phyloP scores from a whole-genome alignment of 2,888 invertebrate genomes.

The Drosophila sordidula region DNA sequence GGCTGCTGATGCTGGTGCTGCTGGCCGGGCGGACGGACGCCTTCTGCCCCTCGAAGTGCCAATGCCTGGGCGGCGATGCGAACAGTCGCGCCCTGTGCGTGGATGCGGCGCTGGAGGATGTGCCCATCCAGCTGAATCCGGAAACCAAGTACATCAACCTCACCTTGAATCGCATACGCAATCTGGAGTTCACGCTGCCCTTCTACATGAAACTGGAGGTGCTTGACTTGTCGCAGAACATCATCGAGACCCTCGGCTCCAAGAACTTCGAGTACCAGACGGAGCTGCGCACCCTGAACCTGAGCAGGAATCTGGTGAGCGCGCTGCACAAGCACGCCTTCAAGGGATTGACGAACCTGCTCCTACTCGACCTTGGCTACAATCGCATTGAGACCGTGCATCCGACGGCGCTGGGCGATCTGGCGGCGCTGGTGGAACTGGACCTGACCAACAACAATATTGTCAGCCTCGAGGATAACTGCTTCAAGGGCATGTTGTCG shows the following conservation, averaged over 20 bases:
- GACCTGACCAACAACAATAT: constrained; percentile 92
- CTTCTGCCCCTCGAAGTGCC: constrained; percentile 92
- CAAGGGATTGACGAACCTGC: constrained; percentile 89
- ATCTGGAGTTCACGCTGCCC: constrained; percentile 91
- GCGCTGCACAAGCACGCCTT: constrained; percentile 91
- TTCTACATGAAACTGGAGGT: constrained; percentile 92
- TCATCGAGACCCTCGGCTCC: constrained; percentile 91
- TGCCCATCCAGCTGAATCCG: constrained; percentile 95
- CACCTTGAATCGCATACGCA: constrained; percentile 92
- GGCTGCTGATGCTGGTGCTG: constrained; percentile 69
- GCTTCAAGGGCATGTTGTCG: constrained; percentile 89
- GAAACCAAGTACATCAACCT: constrained; percentile 93
- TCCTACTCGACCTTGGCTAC: constrained; percentile 90
- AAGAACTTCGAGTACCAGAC: constrained; percentile 92
- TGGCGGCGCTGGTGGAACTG: constrained; percentile 90
- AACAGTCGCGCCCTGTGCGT: constrained; percentile 91
- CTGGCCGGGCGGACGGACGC: constrained; percentile 50
- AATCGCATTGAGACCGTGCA: constrained; percentile 92
- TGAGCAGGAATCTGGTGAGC: constrained; percentile 91
- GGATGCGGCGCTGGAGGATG: constrained; percentile 92
- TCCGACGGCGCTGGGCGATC: constrained; percentile 91
- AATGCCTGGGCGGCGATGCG: constrained; percentile 90
- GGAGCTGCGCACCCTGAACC: constrained; percentile 90
- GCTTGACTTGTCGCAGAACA: constrained; percentile 93
- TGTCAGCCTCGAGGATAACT: constrained; percentile 89